Evolutionary conservation across 2,113 vertebrate species (phyloP).

Genomic region (Camelus bactrianus): DNA sequence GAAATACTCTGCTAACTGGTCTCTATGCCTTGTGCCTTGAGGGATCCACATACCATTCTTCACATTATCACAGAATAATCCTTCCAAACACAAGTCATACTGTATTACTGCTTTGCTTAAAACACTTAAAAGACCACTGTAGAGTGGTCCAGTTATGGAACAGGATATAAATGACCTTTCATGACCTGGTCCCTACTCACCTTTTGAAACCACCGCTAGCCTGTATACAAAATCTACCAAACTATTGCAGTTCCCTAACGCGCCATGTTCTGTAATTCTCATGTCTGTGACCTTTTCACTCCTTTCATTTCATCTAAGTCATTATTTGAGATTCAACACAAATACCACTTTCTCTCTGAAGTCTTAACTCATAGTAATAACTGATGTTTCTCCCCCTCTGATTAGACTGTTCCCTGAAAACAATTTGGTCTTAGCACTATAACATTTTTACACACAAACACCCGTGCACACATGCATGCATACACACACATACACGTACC

Average conservation of each 20-base stretch:
- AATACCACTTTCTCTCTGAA: not conserved
- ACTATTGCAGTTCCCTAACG: not conserved
- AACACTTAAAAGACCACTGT: not conserved
- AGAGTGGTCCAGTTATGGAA: not conserved
- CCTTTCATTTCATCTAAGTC: not conserved
- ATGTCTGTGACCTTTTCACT: not conserved
- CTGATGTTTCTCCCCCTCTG: not conserved
- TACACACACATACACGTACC: not conserved
- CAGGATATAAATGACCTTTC: not conserved
- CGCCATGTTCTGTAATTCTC: not conserved
- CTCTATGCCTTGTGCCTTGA: not conserved
- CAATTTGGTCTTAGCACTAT: not conserved
- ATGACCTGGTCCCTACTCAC: not conserved
- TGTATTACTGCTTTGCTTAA: constrained; percentile 8
- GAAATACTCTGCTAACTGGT: not conserved
- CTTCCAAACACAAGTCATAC: not conserved
- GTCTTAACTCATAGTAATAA: not conserved
- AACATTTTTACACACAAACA: not conserved
- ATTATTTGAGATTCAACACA: not conserved
- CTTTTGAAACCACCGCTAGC: not conserved
- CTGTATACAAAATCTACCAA: not conserved
- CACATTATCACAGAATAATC: not conserved
- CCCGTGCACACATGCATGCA: not conserved
- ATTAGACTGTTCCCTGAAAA: not conserved
- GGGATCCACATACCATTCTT: not conserved